Conservation (phyloP, 1,140 invertebrate genomes). For the Oreohelix idahoensis region DNA sequence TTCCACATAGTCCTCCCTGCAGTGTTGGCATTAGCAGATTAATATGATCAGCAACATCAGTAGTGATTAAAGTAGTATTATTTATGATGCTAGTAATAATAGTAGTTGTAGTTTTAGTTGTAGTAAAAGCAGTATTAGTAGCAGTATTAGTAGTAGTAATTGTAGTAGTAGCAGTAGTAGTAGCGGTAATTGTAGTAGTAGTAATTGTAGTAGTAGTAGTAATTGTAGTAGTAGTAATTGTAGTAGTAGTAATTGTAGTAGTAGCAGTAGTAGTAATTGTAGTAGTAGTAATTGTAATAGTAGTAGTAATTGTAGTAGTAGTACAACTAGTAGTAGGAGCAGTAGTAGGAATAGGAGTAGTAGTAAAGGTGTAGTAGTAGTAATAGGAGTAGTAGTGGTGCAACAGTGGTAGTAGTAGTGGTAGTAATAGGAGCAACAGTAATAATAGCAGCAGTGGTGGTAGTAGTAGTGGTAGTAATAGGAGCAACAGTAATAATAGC, state of each 20-base stretch:
- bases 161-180: not conserved
- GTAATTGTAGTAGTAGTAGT: not conserved
- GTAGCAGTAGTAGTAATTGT: not conserved
- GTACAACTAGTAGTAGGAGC: not conserved
- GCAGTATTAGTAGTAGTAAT: not conserved
- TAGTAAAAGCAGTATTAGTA: not conserved
- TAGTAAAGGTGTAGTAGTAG: not conserved
- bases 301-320: not conserved
- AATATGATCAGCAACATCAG: not conserved
- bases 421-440: too few relatives aligned
- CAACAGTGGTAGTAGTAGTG: not conserved
- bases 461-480: not conserved
- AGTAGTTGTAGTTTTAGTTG: not conserved
- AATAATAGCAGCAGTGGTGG: not conserved
- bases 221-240: not conserved
- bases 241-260: not conserved
- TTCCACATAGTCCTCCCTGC: slow-evolving; percentile 12
- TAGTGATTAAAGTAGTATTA: not conserved
- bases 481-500: not conserved
- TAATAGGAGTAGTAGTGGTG: not conserved
- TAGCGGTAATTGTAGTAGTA: not conserved
- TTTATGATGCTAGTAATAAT: not conserved
- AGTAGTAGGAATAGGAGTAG: not conserved
- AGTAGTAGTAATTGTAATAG: not conserved
- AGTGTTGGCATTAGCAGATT: not conserved